phyloP scores from a whole-genome alignment of 2,797 vertebrate genomes.

The Brachymystax lenok region DNA sequence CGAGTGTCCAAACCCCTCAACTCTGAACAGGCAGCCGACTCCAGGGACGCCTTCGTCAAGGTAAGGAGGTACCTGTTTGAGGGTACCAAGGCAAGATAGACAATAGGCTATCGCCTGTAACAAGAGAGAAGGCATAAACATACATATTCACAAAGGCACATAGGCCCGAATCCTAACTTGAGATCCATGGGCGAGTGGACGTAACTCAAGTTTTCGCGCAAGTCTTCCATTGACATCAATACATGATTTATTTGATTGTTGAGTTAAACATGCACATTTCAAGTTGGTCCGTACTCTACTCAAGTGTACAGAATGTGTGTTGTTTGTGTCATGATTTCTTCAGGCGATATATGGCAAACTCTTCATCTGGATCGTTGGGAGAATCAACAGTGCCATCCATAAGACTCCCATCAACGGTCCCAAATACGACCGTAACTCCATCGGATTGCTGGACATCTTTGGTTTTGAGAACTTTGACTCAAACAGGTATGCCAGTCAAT shows the following conservation, averaged over 20 bases:
- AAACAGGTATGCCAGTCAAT: constrained; percentile 82
- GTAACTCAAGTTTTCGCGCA: not conserved
- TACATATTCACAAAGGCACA: not conserved
- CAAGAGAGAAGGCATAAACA: not conserved
- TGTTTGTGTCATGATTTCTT: constrained; percentile 22
- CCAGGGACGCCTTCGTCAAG: constrained; percentile 92
- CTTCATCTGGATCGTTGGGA: constrained; percentile 91
- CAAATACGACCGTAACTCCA: constrained; percentile 70
- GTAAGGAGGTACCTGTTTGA: constrained; percentile 60
- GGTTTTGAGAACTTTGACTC: constrained; percentile 93
- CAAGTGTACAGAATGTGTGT: not conserved
- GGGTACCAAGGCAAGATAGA: not conserved
- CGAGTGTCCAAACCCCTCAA: constrained; percentile 85
- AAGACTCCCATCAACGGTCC: constrained; percentile 59
- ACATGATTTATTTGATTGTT: too few species aligned
- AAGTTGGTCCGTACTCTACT: not conserved
- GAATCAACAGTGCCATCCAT: constrained; percentile 86
- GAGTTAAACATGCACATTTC: too few species aligned
- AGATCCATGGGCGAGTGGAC: not conserved
- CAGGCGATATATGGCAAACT: constrained; percentile 91
- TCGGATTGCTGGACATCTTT: constrained; percentile 94
- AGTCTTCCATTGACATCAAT: too few species aligned
- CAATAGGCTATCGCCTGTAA: not conserved
- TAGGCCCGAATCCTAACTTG: not conserved
- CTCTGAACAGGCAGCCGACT: constrained; percentile 80